Evolutionary conservation across 2,797 vertebrate genomes (phyloP), one percentile per base, ranked within the genome.

Genomic region (Dermochelys coriacea): DNA sequence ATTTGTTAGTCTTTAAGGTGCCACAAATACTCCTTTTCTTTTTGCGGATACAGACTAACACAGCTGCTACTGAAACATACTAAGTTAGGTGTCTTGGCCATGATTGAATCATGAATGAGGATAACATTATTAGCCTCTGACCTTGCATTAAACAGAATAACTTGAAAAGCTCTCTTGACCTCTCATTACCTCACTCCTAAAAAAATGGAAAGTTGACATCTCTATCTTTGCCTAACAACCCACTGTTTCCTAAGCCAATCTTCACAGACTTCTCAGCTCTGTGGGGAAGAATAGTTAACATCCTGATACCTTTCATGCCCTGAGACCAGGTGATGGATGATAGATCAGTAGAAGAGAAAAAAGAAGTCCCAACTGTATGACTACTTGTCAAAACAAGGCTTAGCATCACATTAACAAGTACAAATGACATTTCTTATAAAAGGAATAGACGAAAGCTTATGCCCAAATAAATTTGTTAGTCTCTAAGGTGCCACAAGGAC

Each of bases 121-220:
- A 93, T 88, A 89, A 89, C 93, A 93, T 96, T 95, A 95, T 96
- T 95, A 95, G 45, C 71, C 89, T 81, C 88, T 91, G 92, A 93
- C 95, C 93, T 94, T 91, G 61, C 86, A 95, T 95, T 96, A 95
- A 95, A 64, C 8, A 95, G 79, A 11, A 37, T 80, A 90, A 93
- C 75, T 91, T 91, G 61, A 94, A 95, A 96, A 82, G 15, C 85
- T 27, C 81, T 61, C 31, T 49, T 91, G 96, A 96, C 85, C 79
- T 81, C 37, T 4, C 87, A n/a, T 15, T n/a, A 64, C 15, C 31
- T 64, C 59, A n/a, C 15, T n/a, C 15, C 31, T 64, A 64, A 64
- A 57, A 57, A n/a, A 34, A 64, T 64, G 59, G 12, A n/a, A 15
- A 34, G 59, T 18, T 64, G 31, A 34, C 59, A 64, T 64, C 31